phyloP scores from a whole-genome alignment of 2,113 vertebrate species.

The Bettongia penicillata region DNA sequence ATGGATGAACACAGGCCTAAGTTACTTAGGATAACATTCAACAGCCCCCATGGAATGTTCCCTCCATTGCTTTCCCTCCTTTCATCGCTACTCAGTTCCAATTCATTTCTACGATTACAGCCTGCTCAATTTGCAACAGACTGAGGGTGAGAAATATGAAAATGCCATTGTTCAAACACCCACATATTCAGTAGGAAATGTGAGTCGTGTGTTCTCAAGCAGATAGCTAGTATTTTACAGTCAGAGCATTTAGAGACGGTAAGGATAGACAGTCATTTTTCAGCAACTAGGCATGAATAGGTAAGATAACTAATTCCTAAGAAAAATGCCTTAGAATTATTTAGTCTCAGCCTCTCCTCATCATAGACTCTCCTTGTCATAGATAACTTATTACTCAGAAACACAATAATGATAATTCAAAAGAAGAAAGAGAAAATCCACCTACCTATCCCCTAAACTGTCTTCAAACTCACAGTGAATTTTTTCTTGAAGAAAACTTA shows the following conservation, averaged over 20 bases:
- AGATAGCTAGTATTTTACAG: not conserved
- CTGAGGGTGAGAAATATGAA: not conserved
- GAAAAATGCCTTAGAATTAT: not conserved
- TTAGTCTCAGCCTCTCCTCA: not conserved
- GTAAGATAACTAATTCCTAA: not conserved
- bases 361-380: not conserved
- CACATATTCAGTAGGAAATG: not conserved
- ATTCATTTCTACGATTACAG: not conserved
- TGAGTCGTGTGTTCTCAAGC: no score
- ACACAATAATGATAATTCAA: not conserved
- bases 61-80: rapidly evolving
- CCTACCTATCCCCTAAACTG: not conserved
- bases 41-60: rapidly evolving
- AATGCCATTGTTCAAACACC: rapidly evolving
- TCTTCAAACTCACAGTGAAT: not conserved
- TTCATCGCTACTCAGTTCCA: not conserved
- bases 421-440: not conserved
- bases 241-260: not conserved
- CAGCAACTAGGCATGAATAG: not conserved
- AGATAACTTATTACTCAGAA: not conserved
- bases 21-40: not conserved
- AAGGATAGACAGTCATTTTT: no score
- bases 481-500: not conserved
- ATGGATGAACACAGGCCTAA: not conserved
- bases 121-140: not conserved